Conservation (phyloP, 2,888 invertebrate species). For the Lissonota sp. region DNA sequence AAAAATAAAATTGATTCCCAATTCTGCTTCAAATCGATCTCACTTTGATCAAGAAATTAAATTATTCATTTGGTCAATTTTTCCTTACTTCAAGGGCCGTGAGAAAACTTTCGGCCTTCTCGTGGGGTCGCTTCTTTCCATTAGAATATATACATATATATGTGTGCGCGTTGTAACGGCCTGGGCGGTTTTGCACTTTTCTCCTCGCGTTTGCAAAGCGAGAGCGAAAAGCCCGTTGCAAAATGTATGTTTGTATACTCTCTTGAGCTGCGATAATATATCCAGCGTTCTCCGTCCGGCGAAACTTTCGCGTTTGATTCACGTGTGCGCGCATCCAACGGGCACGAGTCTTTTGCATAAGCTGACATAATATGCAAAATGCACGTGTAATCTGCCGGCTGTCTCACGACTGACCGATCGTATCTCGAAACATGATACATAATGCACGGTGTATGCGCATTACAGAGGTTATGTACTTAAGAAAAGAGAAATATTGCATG, state of each 20-base stretch:
- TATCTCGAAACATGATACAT: constrained; percentile 53
- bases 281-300: too few relatives aligned
- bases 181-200: too few relatives aligned
- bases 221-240: too few relatives aligned
- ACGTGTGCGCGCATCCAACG: constrained; percentile 35
- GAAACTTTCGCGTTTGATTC: constrained; percentile 2
- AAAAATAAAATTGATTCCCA: too few relatives aligned
- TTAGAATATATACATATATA: constrained; percentile 36
- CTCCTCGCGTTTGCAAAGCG: too few relatives aligned
- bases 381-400: constrained; percentile 54
- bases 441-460: constrained; percentile 16
- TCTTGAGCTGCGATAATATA: not conserved
- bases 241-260: not conserved
- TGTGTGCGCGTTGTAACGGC: not conserved
- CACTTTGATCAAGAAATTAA: too few relatives aligned
- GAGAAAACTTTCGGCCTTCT: constrained; percentile 55
- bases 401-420: constrained; percentile 55
- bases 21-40: too few relatives aligned
- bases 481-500: constrained; percentile 38
- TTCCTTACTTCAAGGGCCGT: constrained; percentile 17
- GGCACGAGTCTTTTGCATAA: constrained; percentile 57
- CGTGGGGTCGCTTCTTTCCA: constrained; percentile 53
- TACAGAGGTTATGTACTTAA: constrained; percentile 19
- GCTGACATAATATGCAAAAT: constrained; percentile 64
- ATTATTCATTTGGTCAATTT: too few relatives aligned